Conservation (phyloP, 2,888 invertebrate genomes). For the Tipula lateralis region DNA sequence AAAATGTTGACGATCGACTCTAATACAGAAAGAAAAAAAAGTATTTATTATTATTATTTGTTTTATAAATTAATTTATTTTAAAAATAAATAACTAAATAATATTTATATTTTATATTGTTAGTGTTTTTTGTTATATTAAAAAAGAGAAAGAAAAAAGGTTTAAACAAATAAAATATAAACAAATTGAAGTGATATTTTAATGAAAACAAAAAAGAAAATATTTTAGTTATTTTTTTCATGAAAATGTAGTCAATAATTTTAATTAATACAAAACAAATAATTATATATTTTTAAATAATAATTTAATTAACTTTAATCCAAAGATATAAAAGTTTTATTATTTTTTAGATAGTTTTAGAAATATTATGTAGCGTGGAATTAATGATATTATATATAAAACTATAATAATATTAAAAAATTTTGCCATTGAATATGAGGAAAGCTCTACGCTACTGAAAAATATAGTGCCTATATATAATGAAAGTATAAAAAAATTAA, state of each 20-base stretch:
- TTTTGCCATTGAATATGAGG: neutral
- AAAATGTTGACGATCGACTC: neutral
- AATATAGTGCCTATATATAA: neutral
- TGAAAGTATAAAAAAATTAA: neutral
- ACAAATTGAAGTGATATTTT: conserved; percentile 7
- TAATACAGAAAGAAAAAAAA: conserved; percentile 2
- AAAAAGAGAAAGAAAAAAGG: neutral
- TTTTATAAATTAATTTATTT: neutral
- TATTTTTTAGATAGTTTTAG: neutral
- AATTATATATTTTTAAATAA: conserved; percentile 12
- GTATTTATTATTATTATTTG: neutral
- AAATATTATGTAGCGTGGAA: neutral
- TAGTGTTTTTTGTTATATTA: neutral
- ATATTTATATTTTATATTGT: conserved; percentile 5
- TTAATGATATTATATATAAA: neutral
- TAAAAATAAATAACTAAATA: neutral
- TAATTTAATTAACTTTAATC: conserved; percentile 24
- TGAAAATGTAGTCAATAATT: neutral
- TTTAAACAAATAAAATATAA: neutral
- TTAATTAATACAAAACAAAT: neutral
- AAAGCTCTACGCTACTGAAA: neutral
- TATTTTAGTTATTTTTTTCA: neutral
- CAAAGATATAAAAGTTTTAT: neutral
- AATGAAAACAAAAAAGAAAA: neutral
- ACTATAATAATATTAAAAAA: neutral